These are phyloP conservation scores for Gymnorhina tibicen DNA, from an alignment of 2,113 vertebrate species.

Conservation along the genomic window DNA sequence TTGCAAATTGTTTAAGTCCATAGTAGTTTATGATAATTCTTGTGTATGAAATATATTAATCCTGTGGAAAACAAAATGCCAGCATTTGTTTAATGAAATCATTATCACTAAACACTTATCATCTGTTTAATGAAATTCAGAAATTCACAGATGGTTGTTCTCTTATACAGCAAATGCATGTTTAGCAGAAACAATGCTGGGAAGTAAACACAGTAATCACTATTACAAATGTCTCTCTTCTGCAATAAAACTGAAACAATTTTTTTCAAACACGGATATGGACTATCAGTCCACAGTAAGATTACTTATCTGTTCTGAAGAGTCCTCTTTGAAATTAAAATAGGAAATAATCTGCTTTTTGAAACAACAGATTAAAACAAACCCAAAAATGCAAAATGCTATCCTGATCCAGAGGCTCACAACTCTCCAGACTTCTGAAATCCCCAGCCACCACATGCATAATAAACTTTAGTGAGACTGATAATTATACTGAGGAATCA, in stretches of 20 bases:
- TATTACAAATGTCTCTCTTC: background rate
- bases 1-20: conserved; percentile 7
- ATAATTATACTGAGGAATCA: conserved; percentile 12
- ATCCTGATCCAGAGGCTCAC: background rate
- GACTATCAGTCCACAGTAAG: background rate
- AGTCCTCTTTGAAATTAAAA: conserved; percentile 28
- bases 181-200: conserved; percentile 31
- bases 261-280: background rate
- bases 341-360: conserved; percentile 32
- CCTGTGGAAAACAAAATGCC: conserved; percentile 17
- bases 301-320: background rate
- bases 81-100: conserved; percentile 58
- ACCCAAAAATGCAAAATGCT: background rate
- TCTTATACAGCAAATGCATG: background rate
- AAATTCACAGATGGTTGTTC: conserved; percentile 40
- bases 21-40: conserved; percentile 8
- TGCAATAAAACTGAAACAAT: background rate
- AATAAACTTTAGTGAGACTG: background rate
- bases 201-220: conserved; percentile 29
- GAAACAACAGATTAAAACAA: conserved; percentile 15
- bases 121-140: conserved; percentile 57
- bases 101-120: conserved; percentile 49
- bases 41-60: conserved; percentile 26
- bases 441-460: background rate
- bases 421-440: background rate